A percentile compares a stretch with the other conserved stretches of the same genome.
Conservation (phyloP, 2,888 invertebrate species). For the Heteromurus nitidus region DNA sequence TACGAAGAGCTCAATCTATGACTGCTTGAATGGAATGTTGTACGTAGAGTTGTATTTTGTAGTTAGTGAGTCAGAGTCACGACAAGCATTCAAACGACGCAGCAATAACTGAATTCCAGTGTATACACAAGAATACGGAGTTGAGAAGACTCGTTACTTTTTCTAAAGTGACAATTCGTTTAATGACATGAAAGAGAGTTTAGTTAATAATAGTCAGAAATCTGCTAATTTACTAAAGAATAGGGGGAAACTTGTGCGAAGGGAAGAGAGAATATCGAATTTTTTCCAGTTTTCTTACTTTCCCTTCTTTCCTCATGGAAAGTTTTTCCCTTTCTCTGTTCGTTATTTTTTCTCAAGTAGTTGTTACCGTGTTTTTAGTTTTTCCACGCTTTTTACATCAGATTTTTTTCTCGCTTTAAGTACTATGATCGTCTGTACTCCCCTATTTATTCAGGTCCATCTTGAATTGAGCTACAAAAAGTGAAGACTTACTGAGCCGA, state of each 20-base stretch:
- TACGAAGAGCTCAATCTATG: too few relatives aligned
- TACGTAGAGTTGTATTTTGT: neutral
- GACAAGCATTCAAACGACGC: neutral
- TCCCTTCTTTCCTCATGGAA: neutral
- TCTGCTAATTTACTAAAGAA: slow-evolving; percentile 36
- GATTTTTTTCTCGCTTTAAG: neutral
- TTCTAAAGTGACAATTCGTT: slow-evolving; percentile 44
- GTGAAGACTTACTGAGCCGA: slow-evolving; percentile 16
- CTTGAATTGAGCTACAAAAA: slow-evolving; percentile 19
- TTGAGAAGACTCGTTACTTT: slow-evolving; percentile 18
- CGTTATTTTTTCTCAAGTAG: slow-evolving; percentile 32
- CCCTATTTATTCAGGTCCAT: neutral
- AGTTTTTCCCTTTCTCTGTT: slow-evolving; percentile 21
- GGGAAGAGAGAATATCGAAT: slow-evolving; percentile 17
- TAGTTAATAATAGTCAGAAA: slow-evolving; percentile 43
- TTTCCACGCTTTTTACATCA: neutral
- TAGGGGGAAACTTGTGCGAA: neutral
- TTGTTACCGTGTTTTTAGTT: neutral
- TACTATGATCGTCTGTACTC: slow-evolving; percentile 12
- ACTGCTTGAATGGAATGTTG: neutral
- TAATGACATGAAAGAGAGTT: slow-evolving; percentile 38
- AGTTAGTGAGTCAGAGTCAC: slow-evolving; percentile 4
- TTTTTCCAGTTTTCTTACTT: slow-evolving; percentile 7
- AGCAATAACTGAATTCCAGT: neutral
- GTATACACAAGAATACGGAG: neutral